Conservation (phyloP, 2,797 vertebrate genomes). For the Sebastes matsubarae region DNA sequence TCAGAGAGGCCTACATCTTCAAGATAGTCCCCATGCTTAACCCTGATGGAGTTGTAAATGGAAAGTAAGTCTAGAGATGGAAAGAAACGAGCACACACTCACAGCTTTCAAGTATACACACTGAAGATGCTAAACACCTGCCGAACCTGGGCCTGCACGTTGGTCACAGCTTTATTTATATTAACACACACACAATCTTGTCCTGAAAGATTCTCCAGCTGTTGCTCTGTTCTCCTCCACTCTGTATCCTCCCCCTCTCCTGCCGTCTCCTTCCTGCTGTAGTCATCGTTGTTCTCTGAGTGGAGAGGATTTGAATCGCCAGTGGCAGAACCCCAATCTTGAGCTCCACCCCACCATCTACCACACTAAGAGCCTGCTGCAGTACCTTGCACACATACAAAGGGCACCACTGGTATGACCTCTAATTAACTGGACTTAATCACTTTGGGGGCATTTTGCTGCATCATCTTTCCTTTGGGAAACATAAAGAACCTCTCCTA, state of each 20-base stretch:
- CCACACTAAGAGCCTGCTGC: conserved; percentile 96
- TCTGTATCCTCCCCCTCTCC: conserved; percentile 34
- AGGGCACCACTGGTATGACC: conserved; percentile 91
- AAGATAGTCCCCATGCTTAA: conserved; percentile 99
- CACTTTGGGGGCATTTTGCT: conserved; percentile 14
- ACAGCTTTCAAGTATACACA: conserved; percentile 30
- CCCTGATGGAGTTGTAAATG: conserved; percentile 97
- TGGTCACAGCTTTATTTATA: conserved; percentile 36
- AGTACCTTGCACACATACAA: conserved; percentile 94
- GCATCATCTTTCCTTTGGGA: conserved; percentile 23
- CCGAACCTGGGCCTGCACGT: conserved; percentile 7
- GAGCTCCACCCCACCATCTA: conserved; percentile 98
- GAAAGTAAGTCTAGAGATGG: conserved; percentile 87
- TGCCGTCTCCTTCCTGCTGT: conserved; percentile 61
- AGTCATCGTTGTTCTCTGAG: conserved; percentile 99
- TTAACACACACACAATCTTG: conserved; percentile 31
- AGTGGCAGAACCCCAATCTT: conserved; percentile 94
- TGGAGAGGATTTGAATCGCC: conserved; percentile 98
- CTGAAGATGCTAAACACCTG: conserved; percentile 3
- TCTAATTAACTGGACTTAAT: conserved; percentile 37
- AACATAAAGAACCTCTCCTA: not conserved
- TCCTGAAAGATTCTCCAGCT: conserved; percentile 40
- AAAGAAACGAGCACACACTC: not conserved
- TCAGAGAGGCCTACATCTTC: conserved; percentile 96
- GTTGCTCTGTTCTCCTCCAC: conserved; percentile 37